phyloP scores from a whole-genome alignment of 1,140 invertebrate genomes.

The Drosophila watanabei region DNA sequence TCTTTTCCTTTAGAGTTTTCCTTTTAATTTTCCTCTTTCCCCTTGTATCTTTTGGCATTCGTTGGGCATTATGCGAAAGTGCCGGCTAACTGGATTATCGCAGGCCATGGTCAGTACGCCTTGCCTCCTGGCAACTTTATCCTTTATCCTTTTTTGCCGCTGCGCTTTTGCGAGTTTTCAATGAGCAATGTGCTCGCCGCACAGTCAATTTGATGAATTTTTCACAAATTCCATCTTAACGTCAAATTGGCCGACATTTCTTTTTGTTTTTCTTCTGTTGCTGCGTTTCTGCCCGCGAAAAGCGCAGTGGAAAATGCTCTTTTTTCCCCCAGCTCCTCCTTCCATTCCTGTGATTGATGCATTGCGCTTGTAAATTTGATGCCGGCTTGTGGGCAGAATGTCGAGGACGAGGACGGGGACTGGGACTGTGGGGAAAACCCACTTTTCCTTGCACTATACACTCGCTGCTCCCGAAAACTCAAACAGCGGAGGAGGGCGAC shows the following conservation, averaged over 20 bases:
- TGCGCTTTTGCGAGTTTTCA: conserved; percentile 49
- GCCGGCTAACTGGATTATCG: conserved; percentile 67
- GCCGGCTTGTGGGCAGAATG: conserved; percentile 29
- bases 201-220: conserved; percentile 81
- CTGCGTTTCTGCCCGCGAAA: conserved; percentile 36
- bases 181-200: conserved; percentile 53
- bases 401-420: not conserved
- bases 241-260: conserved; percentile 70
- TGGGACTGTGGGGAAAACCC: conserved; percentile 10
- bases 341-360: conserved; percentile 68
- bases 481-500: conserved; percentile 21
- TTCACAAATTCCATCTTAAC: conserved; percentile 81
- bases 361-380: conserved; percentile 83
- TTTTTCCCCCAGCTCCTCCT: not conserved
- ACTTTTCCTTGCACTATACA: conserved; percentile 19
- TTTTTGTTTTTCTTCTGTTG: conserved; percentile 37
- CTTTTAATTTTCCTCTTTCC: not conserved
- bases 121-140: conserved; percentile 3
- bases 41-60: conserved; percentile 34
- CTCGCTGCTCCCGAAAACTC: conserved; percentile 40
- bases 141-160: not conserved
- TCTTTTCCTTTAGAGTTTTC: not conserved
- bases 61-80: conserved; percentile 63
- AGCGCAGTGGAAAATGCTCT: conserved; percentile 49
- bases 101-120: conserved; percentile 22